Evolutionary conservation across 2,888 invertebrate species (phyloP), one percentile per base, ranked within the genome.

Genomic region (Drosophila algonquin): DNA sequence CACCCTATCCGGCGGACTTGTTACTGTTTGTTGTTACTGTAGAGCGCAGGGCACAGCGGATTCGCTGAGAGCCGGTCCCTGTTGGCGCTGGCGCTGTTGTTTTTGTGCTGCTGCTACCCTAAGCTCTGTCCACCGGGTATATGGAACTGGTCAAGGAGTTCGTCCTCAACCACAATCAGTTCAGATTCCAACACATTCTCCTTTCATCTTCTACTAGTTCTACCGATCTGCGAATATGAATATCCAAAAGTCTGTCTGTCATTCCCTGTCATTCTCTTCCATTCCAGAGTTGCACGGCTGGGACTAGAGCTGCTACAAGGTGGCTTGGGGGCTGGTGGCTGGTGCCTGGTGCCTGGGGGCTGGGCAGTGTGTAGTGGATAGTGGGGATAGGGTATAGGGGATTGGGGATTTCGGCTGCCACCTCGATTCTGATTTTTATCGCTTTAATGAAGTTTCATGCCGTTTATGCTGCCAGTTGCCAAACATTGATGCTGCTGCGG

Each of bases 391-490:
- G 24, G 5, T 5, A 24, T 27, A 7, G 27, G 7, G 27, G 27
- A 7, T 5, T 5, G 24, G 24, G 24, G 24, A 24, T 5, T 24
- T 24, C 1, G 55, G 45, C 45, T 69, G 69, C 54, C 52, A 63
- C 70, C 60, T 74, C 61, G 61, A 21, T 60, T 58, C 46, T 47
- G 80, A 78, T 80, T 82, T 56, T 64, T 84, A 75, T 79, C 77
- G 70, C 68, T 63, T 74, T 73, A 87, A 83, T 87, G 72, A 77
- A 79, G 79, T 60, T 70, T 54, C 68, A 68, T 53, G 73, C 70
- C 67, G 79, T 79, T 56, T 81, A 69, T 60, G 69, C 69, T 58
- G 63, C 52, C 57, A 65, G 80, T 61, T 79, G 65, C 56, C 73
- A 50, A 68, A 73, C 73, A 62, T 70, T 71, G 47, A 72, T 69